Evolutionary conservation across 2,888 invertebrate species (phyloP), one percentile per base, ranked within the genome.

Genomic region (Patella ulyssiponensis): DNA sequence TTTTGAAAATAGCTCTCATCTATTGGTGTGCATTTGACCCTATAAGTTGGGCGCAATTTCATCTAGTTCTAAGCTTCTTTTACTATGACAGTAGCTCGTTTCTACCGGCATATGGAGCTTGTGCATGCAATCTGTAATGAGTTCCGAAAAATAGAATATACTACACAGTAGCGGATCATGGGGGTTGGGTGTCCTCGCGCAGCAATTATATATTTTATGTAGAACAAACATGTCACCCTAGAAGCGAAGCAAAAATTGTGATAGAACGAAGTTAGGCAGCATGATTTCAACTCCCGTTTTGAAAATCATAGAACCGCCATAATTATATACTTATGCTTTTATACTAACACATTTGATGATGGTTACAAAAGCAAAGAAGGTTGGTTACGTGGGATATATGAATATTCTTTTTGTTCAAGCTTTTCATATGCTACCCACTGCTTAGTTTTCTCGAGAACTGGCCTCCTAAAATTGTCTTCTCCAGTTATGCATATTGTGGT

Each of bases 361-460:
- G 3, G 33, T 33, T 33, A 33, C 0, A 5, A 33, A 33, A 33
- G 33, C 33, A 44, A 44, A 44, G 44, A 9, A 9, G 7, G 9
- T 9, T 44, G 7, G 4, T 52, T 73, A 58, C 72, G 64, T 72
- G 27, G 44, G 15, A 76, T 72, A 64, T 76, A 72, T 9, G 3
- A 9, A 51, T 71, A 76, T 11, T 27, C 51, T 52, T 76, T 76
- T 9, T 17, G 2, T 14, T 5, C 15, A 7, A 14, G 14, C 15
- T 20, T 23, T 72, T 17, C 44, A 44, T 56, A 72, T 2, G 76
- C 71, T 17, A 76, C 76, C 58, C 76, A 76, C 17, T 76, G 71
- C 17, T 71, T 76, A 0, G 73, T 27, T 27, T 27, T 27, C 1
- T 27, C 27, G 27, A 27, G 27, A 27, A 2, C 27, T 27, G 27